Conservation (phyloP, 2,113 vertebrate species). For the Dasypus novemcinctus region DNA sequence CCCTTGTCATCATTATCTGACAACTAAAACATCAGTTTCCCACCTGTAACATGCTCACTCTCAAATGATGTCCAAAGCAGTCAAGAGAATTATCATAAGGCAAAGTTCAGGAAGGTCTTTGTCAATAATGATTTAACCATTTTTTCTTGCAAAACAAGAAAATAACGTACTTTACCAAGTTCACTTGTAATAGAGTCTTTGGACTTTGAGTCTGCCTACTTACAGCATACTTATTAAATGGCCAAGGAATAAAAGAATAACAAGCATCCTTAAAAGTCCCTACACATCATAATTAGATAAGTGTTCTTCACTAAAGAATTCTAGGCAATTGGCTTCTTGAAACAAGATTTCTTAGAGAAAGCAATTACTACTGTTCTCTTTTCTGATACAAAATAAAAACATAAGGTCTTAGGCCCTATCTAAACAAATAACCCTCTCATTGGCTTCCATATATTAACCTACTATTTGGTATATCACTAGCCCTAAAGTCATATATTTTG, state of each 20-base stretch:
- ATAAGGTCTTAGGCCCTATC: background rate
- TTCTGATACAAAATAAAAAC: background rate
- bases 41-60: background rate
- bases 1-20: background rate
- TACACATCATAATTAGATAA: background rate
- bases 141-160: background rate
- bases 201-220: background rate
- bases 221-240: background rate
- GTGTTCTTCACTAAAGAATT: background rate
- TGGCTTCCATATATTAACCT: background rate
- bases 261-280: background rate
- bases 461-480: background rate
- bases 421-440: background rate
- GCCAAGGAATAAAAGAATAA: background rate
- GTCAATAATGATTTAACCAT: background rate
- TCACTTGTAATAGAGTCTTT: background rate
- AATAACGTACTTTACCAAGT: background rate
- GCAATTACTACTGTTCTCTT: background rate
- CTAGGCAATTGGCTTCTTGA: background rate
- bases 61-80: background rate
- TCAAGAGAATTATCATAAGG: background rate
- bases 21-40: background rate
- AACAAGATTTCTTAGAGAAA: background rate
- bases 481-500: background rate
- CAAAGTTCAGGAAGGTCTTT: background rate